These are phyloP conservation scores for Oscheius sp. DNA, from an alignment of 1,140 invertebrate genomes.

Conservation along the genomic window DNA sequence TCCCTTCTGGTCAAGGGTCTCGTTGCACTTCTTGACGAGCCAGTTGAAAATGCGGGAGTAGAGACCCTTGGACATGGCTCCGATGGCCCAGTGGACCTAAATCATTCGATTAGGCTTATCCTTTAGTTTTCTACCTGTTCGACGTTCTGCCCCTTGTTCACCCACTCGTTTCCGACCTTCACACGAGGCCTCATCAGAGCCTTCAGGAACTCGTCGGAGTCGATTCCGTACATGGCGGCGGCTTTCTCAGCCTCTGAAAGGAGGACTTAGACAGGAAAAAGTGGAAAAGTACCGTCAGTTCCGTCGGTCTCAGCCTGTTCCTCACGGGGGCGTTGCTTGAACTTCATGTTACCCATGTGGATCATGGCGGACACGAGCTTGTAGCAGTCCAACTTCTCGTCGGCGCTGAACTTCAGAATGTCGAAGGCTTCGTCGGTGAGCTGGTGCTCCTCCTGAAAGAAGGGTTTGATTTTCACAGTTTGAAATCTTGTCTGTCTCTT, in stretches of 20 bases:
- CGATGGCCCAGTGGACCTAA: conserved; percentile 60
- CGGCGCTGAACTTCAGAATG: conserved; percentile 89
- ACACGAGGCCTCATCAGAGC: conserved; percentile 69
- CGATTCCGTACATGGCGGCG: conserved; percentile 67
- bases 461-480: too few relatives aligned
- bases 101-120: background rate
- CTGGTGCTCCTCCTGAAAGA: conserved; percentile 84
- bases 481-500: too few relatives aligned
- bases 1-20: conserved; percentile 56
- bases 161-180: conserved; percentile 68
- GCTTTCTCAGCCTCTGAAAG: conserved; percentile 67
- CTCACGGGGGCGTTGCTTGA: conserved; percentile 99
- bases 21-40: conserved; percentile 61
- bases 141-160: conserved; percentile 73
- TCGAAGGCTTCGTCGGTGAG: conserved; percentile 96
- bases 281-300: conserved; percentile 68
- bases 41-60: conserved; percentile 60
- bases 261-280: background rate
- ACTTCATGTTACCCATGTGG: conserved; percentile 89
- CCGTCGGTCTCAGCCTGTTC: conserved; percentile 99
- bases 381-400: conserved; percentile 94
- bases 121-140: conserved; percentile 67
- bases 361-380: conserved; percentile 92
- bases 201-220: conserved; percentile 67
- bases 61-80: conserved; percentile 57